Percentiles rank a stretch among this genome's conserved stretches.
These are phyloP conservation scores for Microvelia longipes DNA, from an alignment of 1,140 invertebrate genomes.

Conservation along the genomic window DNA sequence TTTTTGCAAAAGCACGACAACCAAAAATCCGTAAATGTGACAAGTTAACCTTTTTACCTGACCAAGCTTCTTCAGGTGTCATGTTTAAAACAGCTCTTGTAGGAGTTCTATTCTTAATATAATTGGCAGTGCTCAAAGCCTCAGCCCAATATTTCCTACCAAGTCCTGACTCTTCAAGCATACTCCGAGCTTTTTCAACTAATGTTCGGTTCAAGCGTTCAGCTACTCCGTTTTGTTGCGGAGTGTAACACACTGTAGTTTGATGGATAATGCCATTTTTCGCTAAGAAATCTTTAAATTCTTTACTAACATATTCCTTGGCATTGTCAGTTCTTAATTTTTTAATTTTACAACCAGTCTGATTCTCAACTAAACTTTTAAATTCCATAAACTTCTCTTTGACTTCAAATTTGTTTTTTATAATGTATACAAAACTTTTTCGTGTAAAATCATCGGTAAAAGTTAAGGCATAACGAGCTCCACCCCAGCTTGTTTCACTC, in stretches of 20 bases:
- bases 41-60: constrained; percentile 22
- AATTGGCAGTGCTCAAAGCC: constrained; percentile 26
- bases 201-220: constrained; percentile 27
- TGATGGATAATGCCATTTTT: constrained; percentile 8
- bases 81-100: constrained; percentile 4
- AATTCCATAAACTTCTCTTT: constrained; percentile 1
- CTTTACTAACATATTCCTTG: constrained; percentile 19
- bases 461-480: constrained; percentile 29
- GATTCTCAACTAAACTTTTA: not conserved
- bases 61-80: constrained; percentile 29
- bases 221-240: constrained; percentile 30
- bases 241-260: constrained; percentile 22
- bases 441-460: constrained; percentile 32
- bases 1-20: constrained; percentile 14
- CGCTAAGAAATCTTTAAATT: constrained; percentile 4
- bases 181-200: constrained; percentile 23
- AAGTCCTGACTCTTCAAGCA: constrained; percentile 20
- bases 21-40: constrained; percentile 20
- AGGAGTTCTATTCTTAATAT: constrained; percentile 29
- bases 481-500: constrained; percentile 25
- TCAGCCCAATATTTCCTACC: constrained; percentile 19
- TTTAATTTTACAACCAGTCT: constrained; percentile 19
- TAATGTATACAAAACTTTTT: constrained; percentile 9
- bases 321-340: constrained; percentile 23
- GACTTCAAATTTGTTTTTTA: constrained; percentile 9